Evolutionary conservation across 2,113 vertebrate genomes (phyloP).

Genomic region (Hippocampus abdominalis): DNA sequence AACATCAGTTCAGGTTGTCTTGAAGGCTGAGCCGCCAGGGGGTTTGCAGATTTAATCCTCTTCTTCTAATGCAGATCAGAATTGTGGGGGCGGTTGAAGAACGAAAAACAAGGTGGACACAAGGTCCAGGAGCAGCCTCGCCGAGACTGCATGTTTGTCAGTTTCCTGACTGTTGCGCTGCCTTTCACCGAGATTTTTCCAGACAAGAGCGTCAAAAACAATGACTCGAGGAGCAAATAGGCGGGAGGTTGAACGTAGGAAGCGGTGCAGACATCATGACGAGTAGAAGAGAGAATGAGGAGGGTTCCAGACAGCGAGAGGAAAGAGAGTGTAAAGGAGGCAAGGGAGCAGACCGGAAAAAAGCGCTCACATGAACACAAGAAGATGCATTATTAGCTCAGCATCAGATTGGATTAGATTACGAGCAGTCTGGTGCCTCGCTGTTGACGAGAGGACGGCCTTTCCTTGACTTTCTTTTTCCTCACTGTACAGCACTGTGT

Average conservation of each 20-base stretch:
- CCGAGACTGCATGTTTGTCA: background rate
- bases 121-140: constrained; percentile 4
- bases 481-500: constrained; percentile 18
- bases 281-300: constrained; percentile 28
- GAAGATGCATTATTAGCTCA: constrained; percentile 20
- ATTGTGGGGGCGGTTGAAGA: background rate
- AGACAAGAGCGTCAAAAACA: constrained; percentile 12
- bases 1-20: constrained; percentile 11
- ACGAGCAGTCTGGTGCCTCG: constrained; percentile 14
- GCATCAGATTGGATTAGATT: constrained; percentile 54
- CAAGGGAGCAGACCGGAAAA: constrained; percentile 8
- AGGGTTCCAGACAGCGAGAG: constrained; percentile 26
- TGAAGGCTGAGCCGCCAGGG: constrained; percentile 17
- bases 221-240: constrained; percentile 6
- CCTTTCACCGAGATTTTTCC: constrained; percentile 9
- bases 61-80: constrained; percentile 22
- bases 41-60: constrained; percentile 29
- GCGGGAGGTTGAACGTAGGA: constrained; percentile 25
- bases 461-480: constrained; percentile 37
- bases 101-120: constrained; percentile 7
- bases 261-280: constrained; percentile 11
- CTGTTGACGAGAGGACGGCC: constrained; percentile 17
- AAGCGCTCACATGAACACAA: constrained; percentile 26
- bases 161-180: background rate
- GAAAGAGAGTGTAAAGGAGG: constrained; percentile 16